These are phyloP conservation scores for Latheticus oryzae DNA, from an alignment of 2,888 invertebrate genomes.

Conservation along the genomic window DNA sequence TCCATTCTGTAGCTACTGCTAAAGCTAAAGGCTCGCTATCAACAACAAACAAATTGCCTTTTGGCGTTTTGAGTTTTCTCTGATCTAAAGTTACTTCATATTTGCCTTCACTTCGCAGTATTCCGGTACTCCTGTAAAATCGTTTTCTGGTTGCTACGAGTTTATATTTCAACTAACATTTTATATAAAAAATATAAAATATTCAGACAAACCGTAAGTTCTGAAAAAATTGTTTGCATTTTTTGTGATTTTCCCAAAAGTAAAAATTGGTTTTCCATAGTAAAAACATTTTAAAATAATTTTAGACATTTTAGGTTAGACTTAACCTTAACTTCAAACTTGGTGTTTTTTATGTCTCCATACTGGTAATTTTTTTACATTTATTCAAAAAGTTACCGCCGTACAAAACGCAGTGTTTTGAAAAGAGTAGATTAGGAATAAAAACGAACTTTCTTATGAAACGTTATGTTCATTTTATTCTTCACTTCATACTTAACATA, in stretches of 20 bases:
- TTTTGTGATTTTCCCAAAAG: too few species aligned
- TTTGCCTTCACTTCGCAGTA: constrained; percentile 76
- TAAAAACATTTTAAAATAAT: constrained; percentile 9
- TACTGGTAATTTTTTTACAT: too few species aligned
- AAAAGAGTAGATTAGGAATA: neutral
- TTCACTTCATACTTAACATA: constrained; percentile 34
- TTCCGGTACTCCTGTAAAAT: constrained; percentile 73
- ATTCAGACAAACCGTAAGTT: constrained; percentile 23
- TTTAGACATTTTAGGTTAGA: constrained; percentile 9
- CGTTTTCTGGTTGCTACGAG: constrained; percentile 38
- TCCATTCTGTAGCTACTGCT: constrained; percentile 96
- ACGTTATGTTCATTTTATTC: constrained; percentile 26
- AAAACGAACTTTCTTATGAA: constrained; percentile 17
- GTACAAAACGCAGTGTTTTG: neutral
- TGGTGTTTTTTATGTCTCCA: too few species aligned
- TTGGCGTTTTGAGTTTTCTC: constrained; percentile 89
- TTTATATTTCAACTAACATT: neutral
- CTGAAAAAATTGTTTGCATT: neutral
- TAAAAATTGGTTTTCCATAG: neutral
- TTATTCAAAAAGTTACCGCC: neutral
- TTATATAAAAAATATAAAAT: neutral
- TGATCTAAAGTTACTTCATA: constrained; percentile 92
- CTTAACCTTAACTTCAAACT: too few species aligned
- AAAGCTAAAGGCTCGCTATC: constrained; percentile 89
- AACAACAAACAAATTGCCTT: constrained; percentile 80